These are phyloP conservation scores for Centropristis striata DNA, from an alignment of 2,113 vertebrate species.

Conservation along the genomic window DNA sequence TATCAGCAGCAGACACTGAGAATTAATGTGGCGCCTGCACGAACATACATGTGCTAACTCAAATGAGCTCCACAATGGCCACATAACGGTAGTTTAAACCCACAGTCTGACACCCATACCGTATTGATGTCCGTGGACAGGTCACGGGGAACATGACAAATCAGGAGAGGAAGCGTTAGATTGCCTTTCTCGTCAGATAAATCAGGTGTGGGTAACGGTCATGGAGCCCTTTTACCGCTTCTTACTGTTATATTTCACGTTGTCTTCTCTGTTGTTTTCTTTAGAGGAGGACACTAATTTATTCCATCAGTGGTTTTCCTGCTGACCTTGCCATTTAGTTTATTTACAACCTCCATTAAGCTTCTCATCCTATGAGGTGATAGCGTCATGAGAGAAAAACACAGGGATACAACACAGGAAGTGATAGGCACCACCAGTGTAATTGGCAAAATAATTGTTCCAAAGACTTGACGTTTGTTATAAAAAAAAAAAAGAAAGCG, in stretches of 20 bases:
- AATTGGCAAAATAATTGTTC: slow-evolving; percentile 50
- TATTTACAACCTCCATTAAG: slow-evolving; percentile 76
- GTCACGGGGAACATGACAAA: slow-evolving; percentile 78
- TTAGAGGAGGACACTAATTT: slow-evolving; percentile 67
- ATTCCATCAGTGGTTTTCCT: slow-evolving; percentile 73
- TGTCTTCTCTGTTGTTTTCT: slow-evolving; percentile 60
- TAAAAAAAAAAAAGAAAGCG: slow-evolving; percentile 15
- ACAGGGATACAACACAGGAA: slow-evolving; percentile 38
- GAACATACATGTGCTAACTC: slow-evolving; percentile 32
- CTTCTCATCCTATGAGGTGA: slow-evolving; percentile 51
- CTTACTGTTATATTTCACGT: slow-evolving; percentile 66
- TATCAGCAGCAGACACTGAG: slow-evolving; percentile 58
- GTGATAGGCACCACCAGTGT: slow-evolving; percentile 22
- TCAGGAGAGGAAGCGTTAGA: slow-evolving; percentile 74
- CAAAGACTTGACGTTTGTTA: slow-evolving; percentile 39
- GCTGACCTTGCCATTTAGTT: slow-evolving; percentile 73
- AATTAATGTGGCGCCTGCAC: slow-evolving; percentile 48
- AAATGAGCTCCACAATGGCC: slow-evolving; percentile 53
- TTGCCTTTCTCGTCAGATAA: slow-evolving; percentile 79
- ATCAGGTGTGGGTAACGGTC: slow-evolving; percentile 66
- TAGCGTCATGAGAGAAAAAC: slow-evolving; percentile 39
- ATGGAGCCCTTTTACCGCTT: slow-evolving; percentile 27
- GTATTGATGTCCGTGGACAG: slow-evolving; percentile 76
- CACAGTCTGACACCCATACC: slow-evolving; percentile 61
- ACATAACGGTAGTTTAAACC: slow-evolving; percentile 65